Conservation (phyloP, 2,888 invertebrate genomes). For the Melieria crassipennis region DNA sequence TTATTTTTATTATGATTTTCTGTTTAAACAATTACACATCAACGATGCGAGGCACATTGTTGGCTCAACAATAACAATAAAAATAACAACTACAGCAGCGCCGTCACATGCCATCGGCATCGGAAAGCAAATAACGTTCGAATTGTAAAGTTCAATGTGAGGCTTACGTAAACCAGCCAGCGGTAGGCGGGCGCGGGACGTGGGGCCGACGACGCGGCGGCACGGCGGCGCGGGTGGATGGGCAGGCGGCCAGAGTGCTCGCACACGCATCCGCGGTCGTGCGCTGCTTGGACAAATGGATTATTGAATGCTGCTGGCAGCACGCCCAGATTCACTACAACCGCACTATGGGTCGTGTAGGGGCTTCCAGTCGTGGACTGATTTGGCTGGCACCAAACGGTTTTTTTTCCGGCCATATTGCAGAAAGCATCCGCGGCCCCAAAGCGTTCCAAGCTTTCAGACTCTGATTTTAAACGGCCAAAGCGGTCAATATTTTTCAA, state of each 20-base stretch:
- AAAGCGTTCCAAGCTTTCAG: too few species aligned
- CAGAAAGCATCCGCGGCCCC: too few species aligned
- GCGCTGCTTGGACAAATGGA: too few species aligned
- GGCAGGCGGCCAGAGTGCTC: background rate
- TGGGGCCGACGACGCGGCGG: background rate
- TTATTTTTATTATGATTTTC: slow-evolving; percentile 15
- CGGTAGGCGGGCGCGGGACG: background rate
- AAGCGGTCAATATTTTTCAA: too few species aligned
- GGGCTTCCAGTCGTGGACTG: too few species aligned
- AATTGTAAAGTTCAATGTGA: slow-evolving; percentile 47
- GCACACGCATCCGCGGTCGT: too few species aligned
- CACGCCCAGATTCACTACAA: too few species aligned
- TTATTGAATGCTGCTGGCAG: too few species aligned
- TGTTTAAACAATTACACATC: slow-evolving; percentile 22
- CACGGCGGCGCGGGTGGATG: background rate
- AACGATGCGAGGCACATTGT: slow-evolving; percentile 27
- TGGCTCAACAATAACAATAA: background rate
- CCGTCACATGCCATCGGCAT: slow-evolving; percentile 1
- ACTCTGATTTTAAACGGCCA: too few species aligned
- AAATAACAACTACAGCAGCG: background rate
- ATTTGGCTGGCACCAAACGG: too few species aligned
- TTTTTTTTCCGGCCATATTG: too few species aligned
- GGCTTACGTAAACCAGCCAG: slow-evolving; percentile 42
- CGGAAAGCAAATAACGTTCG: background rate
- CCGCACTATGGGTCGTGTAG: too few species aligned